Conservation (phyloP, 1,140 invertebrate genomes). For the Rhagoletis pomonella region DNA sequence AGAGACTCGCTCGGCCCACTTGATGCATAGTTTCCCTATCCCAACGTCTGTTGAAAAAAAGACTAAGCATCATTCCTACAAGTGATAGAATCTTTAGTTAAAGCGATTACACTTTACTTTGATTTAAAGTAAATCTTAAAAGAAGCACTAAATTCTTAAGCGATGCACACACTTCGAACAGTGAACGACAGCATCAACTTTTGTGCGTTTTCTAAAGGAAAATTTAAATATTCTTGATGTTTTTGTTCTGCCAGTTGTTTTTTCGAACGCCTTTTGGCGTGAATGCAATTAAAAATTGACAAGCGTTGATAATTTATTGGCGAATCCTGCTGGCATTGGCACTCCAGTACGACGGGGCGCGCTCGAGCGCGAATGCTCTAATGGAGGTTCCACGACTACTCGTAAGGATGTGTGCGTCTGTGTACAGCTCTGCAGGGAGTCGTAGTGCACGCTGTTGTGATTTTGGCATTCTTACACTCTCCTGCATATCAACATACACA, state of each 20-base stretch:
- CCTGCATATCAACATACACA: background rate
- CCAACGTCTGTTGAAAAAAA: too few relatives aligned
- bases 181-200: background rate
- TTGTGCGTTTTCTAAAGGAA: background rate
- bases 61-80: too few relatives aligned
- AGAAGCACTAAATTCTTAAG: background rate
- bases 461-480: slow-evolving; percentile 14
- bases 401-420: background rate
- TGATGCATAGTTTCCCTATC: too few relatives aligned
- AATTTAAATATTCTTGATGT: slow-evolving; percentile 1
- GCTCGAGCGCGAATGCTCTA: background rate
- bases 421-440: slow-evolving; percentile 26
- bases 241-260: background rate
- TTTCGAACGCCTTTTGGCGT: slow-evolving; percentile 48
- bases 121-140: background rate
- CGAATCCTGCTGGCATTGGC: slow-evolving; percentile 42
- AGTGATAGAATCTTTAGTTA: background rate
- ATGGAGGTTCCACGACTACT: slow-evolving; percentile 11
- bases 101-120: background rate
- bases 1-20: too few relatives aligned
- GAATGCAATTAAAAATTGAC: slow-evolving; percentile 52
- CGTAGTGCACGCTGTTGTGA: slow-evolving; percentile 17
- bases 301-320: slow-evolving; percentile 52
- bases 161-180: background rate
- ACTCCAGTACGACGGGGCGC: background rate